Evolutionary conservation across 2,888 invertebrate species (phyloP), one percentile per base, ranked within the genome.

Genomic region (Diarsia brunnea): DNA sequence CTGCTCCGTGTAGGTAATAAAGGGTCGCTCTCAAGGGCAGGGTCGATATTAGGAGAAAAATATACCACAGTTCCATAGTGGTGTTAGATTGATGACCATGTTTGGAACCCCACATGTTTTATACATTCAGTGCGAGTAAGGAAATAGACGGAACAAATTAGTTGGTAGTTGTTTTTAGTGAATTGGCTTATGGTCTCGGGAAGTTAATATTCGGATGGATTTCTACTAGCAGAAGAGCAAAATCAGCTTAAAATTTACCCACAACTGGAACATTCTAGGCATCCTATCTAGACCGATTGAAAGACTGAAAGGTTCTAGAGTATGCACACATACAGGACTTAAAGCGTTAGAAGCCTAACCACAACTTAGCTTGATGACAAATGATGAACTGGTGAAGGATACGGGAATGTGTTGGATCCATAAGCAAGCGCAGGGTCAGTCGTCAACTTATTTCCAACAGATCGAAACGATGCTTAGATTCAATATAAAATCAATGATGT

Each of bases 61-160:
- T 64, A 31, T 69, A 68, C 61, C 70, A 66, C 53, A 64, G 49
- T 69, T 12, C 51, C 21, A 38, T 63, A 60, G 38, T 31, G 72
- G 63, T 67, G 72, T 75, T 73, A 83, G 84, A 83, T 82, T 82
- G 49, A 81, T 82, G 82, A 64, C 38, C 47, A 68, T 69, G 71
- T 72, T 79, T 82, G 73, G 72, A 53, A 38, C 53, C 24, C 49
- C 49, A 70, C 55, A 69, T 73, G 53, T 63, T 81, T 82, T 78
- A 78, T 70, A 69, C 66, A 81, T 78, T 69, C 38, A 63, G 43
- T 69, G n/a, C 38, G 14, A 53, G 10, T 58, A 55, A 14, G 45
- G 49, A 51, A 51, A 60, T 65, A 27, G 8, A 51, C 64, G 38
- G 19, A n/a, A 21, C 8, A 43, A 68, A 70, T 70, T 75, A 47